Percentiles rank a stretch among this genome's conserved stretches.
Conservation (phyloP, 2,888 invertebrate species). For the Uloborus plumipes region DNA sequence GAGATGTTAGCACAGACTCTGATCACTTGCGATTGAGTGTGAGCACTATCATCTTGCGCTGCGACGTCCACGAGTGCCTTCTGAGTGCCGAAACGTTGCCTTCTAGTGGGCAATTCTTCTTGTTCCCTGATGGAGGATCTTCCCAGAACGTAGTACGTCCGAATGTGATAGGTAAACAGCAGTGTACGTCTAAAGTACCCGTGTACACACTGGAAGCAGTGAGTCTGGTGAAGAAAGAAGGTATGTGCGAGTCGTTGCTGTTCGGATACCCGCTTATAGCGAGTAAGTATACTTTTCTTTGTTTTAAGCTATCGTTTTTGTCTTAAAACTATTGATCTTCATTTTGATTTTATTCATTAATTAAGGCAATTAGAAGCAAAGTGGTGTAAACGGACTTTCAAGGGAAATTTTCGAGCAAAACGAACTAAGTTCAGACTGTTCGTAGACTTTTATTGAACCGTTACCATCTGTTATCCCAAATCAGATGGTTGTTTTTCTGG, state of each 20-base stretch:
- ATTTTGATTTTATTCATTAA: too few species aligned
- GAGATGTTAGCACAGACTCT: constrained; percentile 50
- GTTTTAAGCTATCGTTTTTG: background rate
- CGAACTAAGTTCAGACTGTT: too few species aligned
- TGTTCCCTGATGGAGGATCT: constrained; percentile 7
- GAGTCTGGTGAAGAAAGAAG: constrained; percentile 29
- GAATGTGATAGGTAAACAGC: background rate
- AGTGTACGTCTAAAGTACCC: constrained; percentile 28
- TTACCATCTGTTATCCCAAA: too few species aligned
- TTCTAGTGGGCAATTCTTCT: constrained; percentile 25
- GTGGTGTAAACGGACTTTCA: too few species aligned
- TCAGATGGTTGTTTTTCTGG: too few species aligned
- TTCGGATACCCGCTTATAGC: constrained; percentile 41
- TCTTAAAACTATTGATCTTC: too few species aligned
- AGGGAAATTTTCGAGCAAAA: too few species aligned
- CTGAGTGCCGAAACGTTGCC: constrained; percentile 26
- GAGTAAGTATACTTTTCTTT: constrained; percentile 15
- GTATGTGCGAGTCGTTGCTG: constrained; percentile 54
- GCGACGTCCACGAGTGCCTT: constrained; percentile 44
- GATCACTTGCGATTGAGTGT: constrained; percentile 45
- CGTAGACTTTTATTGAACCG: too few species aligned
- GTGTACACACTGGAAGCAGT: constrained; percentile 29
- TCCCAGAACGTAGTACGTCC: constrained; percentile 12
- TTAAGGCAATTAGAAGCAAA: too few species aligned
- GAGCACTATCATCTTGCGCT: constrained; percentile 19